These are phyloP conservation scores for Trissolcus japonicus DNA, from an alignment of 2,888 invertebrate genomes.

Conservation along the genomic window DNA sequence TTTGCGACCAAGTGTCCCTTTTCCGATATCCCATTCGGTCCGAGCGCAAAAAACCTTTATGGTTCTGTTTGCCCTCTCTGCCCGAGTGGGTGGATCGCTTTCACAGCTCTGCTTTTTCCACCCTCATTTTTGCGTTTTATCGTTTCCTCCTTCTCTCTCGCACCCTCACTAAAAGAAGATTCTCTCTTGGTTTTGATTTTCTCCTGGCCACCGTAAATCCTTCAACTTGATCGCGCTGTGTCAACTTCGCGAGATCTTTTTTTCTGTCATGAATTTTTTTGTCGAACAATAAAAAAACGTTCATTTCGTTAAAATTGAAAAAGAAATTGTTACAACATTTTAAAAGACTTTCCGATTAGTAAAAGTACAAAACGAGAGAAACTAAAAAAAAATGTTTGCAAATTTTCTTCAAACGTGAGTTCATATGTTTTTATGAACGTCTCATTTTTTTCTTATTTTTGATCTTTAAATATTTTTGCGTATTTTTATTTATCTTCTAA, in stretches of 20 bases:
- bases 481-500: slow-evolving; percentile 12
- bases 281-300: too few relatives aligned
- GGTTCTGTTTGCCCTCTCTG: slow-evolving; percentile 69
- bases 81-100: slow-evolving; percentile 65
- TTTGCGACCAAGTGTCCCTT: slow-evolving; percentile 59
- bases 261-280: background rate
- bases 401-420: too few relatives aligned
- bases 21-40: slow-evolving; percentile 64
- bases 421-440: too few relatives aligned
- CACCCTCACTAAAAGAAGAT: slow-evolving; percentile 32
- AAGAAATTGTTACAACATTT: too few relatives aligned
- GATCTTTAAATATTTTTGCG: background rate
- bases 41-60: slow-evolving; percentile 67
- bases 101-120: slow-evolving; percentile 61
- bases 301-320: too few relatives aligned
- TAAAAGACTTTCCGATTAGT: too few relatives aligned
- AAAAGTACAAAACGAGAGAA: too few relatives aligned
- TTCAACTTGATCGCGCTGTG: slow-evolving; percentile 29
- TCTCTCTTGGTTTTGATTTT: slow-evolving; percentile 9
- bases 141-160: slow-evolving; percentile 57
- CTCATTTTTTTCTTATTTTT: too few relatives aligned
- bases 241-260: slow-evolving; percentile 12
- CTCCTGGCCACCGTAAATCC: slow-evolving; percentile 42
- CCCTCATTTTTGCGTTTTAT: slow-evolving; percentile 59
- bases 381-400: too few relatives aligned